A percentile compares a stretch with the other conserved stretches of the same genome.
Conservation (phyloP, 2,888 invertebrate genomes). For the Apocheima hispidaria region DNA sequence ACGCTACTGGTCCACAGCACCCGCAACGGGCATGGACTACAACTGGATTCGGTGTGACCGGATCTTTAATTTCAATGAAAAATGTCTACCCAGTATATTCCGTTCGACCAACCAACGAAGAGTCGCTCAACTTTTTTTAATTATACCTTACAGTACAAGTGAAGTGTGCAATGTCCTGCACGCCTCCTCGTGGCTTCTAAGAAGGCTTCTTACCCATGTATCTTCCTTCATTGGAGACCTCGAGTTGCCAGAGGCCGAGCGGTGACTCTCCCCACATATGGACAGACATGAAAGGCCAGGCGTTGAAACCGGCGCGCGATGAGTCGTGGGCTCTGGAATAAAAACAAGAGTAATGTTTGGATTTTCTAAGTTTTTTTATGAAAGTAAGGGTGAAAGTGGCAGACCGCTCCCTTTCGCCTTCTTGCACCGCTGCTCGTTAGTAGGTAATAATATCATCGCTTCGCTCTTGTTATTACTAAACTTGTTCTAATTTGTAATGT, state of each 20-base stretch:
- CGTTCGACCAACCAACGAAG: not conserved
- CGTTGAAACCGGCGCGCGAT: conserved; percentile 96
- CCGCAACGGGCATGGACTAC: too few relatives aligned
- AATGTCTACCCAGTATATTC: not conserved
- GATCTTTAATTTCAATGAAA: too few relatives aligned
- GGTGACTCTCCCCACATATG: conserved; percentile 99
- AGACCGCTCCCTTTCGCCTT: too few relatives aligned
- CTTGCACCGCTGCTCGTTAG: too few relatives aligned
- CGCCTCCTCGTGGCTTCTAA: not conserved
- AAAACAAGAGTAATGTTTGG: conserved; percentile 47
- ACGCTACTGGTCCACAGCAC: too few relatives aligned
- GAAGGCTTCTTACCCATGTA: conserved; percentile 90
- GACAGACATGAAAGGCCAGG: conserved; percentile 99
- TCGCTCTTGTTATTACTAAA: too few relatives aligned
- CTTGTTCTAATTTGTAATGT: too few relatives aligned
- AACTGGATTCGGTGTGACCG: too few relatives aligned
- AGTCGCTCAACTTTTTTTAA: not conserved
- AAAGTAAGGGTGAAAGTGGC: too few relatives aligned
- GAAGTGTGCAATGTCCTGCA: not conserved
- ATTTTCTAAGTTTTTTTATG: not conserved
- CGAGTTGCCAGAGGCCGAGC: conserved; percentile 97
- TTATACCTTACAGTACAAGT: not conserved
- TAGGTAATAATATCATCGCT: too few relatives aligned
- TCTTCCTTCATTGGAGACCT: conserved; percentile 97
- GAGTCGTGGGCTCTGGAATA: conserved; percentile 91